Evolutionary conservation across 2,113 vertebrate species (phyloP).

Genomic region (Eleginops maclovinus): DNA sequence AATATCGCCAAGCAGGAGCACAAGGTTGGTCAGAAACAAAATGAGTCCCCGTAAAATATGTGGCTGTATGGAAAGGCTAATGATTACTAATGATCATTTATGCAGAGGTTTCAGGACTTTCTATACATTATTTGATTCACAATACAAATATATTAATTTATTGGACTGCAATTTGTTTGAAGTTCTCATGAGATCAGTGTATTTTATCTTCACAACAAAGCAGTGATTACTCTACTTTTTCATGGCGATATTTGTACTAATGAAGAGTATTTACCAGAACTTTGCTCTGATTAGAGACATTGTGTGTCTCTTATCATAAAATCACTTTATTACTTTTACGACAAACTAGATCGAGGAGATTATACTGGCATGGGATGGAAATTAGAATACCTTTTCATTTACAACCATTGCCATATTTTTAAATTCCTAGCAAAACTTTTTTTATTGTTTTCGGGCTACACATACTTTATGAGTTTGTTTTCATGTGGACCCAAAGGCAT

Average conservation of each 20-base stretch:
- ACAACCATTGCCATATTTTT: not conserved
- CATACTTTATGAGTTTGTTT: not conserved
- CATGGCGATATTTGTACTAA: no score
- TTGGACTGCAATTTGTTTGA: not conserved
- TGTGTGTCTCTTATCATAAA: not conserved
- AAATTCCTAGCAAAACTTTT: no score
- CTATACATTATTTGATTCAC: not conserved
- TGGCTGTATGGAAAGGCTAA: not conserved
- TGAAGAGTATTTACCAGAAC: not conserved
- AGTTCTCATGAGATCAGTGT: not conserved
- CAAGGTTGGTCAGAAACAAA: slow-evolving; percentile 84
- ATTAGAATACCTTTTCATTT: not conserved
- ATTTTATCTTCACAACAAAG: not conserved
- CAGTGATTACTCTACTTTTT: not conserved
- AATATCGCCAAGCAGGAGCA: slow-evolving; percentile 92
- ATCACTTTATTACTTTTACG: not conserved
- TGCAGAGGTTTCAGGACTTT: no score
- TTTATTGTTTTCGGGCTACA: not conserved
- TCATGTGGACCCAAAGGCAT: not conserved
- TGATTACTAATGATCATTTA: not conserved
- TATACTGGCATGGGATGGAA: not conserved
- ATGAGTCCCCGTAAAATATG: not conserved
- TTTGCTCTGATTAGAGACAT: not conserved
- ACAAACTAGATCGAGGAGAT: slow-evolving; percentile 1
- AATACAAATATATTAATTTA: no score